Conservation (phyloP, 2,888 invertebrate species). For the Acronicta aceris region DNA sequence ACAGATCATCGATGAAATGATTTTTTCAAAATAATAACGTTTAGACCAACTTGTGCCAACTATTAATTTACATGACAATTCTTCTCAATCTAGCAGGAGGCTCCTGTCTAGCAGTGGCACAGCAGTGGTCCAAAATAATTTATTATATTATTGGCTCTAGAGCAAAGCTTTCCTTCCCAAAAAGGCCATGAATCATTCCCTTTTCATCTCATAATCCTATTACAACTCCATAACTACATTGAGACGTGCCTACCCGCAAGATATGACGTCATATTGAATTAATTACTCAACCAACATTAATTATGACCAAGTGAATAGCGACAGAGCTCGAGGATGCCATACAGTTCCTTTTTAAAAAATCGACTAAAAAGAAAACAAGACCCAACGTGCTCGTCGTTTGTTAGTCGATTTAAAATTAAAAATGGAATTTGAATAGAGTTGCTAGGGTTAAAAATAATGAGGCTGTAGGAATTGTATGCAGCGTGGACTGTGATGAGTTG, state of each 20-base stretch:
- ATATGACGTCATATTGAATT: constrained; percentile 49
- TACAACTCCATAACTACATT: constrained; percentile 6
- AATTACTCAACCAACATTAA: constrained; percentile 54
- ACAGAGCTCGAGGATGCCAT: constrained; percentile 17
- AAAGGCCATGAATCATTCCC: neutral
- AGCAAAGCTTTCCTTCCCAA: too few species aligned
- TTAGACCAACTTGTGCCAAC: too few species aligned
- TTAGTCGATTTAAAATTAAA: constrained; percentile 50
- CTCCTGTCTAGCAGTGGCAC: too few species aligned
- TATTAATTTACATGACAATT: too few species aligned
- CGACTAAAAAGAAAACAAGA: constrained; percentile 34
- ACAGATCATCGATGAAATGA: too few species aligned
- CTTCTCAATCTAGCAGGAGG: too few species aligned
- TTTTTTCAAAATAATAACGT: too few species aligned
- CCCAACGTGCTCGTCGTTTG: constrained; percentile 31
- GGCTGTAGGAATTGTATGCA: constrained; percentile 44
- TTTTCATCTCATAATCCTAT: constrained; percentile 9
- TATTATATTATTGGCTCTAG: too few species aligned
- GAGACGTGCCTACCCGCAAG: constrained; percentile 1
- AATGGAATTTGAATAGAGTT: constrained; percentile 52
- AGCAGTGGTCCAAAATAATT: too few species aligned
- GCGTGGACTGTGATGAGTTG: constrained; percentile 24
- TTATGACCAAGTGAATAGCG: constrained; percentile 42
- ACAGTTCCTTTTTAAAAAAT: constrained; percentile 28
- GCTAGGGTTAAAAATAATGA: constrained; percentile 58